A percentile compares a stretch with the other conserved stretches of the same genome.
phyloP scores from a whole-genome alignment of 2,888 invertebrate genomes.

The Lathronympha strigana region DNA sequence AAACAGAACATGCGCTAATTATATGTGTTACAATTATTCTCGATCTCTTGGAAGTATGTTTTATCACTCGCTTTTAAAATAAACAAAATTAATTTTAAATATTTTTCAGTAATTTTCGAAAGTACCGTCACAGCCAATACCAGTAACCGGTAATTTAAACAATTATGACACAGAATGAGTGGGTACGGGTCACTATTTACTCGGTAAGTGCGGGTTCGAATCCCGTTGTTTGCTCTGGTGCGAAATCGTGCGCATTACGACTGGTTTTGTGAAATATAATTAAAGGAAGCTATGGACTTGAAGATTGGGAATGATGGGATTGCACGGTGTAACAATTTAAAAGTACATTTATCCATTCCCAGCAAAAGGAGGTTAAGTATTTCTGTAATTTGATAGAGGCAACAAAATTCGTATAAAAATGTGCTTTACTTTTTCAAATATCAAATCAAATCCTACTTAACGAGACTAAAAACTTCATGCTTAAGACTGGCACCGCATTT shows the following conservation, averaged over 20 bases:
- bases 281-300: background rate
- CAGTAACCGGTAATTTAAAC: constrained; percentile 26
- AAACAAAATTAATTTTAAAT: constrained; percentile 12
- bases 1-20: no score
- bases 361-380: background rate
- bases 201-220: constrained; percentile 30
- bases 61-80: constrained; percentile 7
- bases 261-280: constrained; percentile 17
- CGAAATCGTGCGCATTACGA: constrained; percentile 48
- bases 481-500: no score
- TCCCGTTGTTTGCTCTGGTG: constrained; percentile 43
- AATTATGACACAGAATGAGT: constrained; percentile 37
- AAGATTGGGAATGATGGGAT: constrained; percentile 3
- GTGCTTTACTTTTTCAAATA: no score
- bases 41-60: background rate
- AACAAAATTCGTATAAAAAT: no score
- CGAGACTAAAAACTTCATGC: no score
- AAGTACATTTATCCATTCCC: background rate
- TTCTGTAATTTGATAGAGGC: no score
- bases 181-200: constrained; percentile 30
- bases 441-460: no score
- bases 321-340: background rate
- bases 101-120: constrained; percentile 24
- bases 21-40: background rate
- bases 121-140: constrained; percentile 23